Percentiles rank a stretch among this genome's conserved stretches.
Evolutionary conservation across 2,797 vertebrate genomes (phyloP).

Genomic region (Oceanodroma leucorhoa): DNA sequence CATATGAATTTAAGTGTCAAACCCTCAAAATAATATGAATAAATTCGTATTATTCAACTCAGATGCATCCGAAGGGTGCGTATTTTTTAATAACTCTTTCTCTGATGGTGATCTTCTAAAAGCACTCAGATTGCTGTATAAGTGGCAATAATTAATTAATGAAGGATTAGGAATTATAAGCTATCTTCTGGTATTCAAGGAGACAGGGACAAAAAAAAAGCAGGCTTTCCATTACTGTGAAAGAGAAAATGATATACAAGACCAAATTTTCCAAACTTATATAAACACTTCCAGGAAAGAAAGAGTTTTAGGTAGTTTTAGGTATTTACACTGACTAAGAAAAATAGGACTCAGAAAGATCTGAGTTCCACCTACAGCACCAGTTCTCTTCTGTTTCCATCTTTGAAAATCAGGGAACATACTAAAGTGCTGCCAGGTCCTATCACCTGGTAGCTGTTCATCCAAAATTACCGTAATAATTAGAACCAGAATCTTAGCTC

Average conservation of each 20-base stretch:
- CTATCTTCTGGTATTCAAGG: not conserved
- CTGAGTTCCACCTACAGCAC: not conserved
- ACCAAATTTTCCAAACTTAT: not conserved
- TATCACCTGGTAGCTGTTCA: not conserved
- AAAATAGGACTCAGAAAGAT: not conserved
- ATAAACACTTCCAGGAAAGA: not conserved
- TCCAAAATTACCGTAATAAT: slow-evolving; percentile 31
- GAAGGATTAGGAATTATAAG: not conserved
- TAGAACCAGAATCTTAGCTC: slow-evolving; percentile 14
- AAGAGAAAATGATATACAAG: not conserved
- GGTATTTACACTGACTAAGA: not conserved
- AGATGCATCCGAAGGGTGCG: not conserved
- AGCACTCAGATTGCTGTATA: not conserved
- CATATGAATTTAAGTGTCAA: not conserved
- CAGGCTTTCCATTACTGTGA: not conserved
- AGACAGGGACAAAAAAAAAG: not conserved
- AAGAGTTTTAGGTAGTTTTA: not conserved
- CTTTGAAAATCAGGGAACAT: not conserved
- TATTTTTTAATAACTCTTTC: not conserved
- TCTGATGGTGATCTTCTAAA: not conserved
- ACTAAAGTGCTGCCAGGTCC: not conserved
- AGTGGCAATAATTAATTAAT: not conserved
- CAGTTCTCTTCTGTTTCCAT: not conserved
- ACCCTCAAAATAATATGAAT: not conserved
- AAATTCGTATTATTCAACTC: not conserved